Evolutionary conservation across 1,140 invertebrate genomes (phyloP).

Genomic region (Venturia canescens): DNA sequence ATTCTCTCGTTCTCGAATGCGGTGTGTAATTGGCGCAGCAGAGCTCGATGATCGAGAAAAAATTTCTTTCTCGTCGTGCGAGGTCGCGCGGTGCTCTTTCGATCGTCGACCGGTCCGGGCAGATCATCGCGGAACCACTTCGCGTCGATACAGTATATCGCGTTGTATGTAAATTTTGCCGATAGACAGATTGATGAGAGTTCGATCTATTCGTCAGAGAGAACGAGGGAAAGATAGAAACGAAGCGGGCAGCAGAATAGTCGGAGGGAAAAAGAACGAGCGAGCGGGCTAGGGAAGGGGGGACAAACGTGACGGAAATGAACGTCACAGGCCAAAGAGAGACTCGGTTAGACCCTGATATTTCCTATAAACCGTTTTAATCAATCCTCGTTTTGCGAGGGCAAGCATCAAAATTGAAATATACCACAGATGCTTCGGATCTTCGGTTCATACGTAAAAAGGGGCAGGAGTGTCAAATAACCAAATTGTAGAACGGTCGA

Average conservation of each 20-base stretch:
- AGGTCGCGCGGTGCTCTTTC: background rate
- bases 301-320: no score
- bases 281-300: background rate
- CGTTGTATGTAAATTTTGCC: slow-evolving; percentile 42
- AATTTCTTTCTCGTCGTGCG: slow-evolving; percentile 8
- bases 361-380: slow-evolving; percentile 12
- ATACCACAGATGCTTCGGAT: background rate
- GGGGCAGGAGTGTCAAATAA: no score
- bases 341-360: background rate
- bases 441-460: background rate
- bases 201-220: slow-evolving; percentile 29
- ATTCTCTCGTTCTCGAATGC: background rate
- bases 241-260: no score
- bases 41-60: slow-evolving; percentile 34
- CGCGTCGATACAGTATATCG: slow-evolving; percentile 12
- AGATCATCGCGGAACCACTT: no score
- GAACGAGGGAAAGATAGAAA: background rate
- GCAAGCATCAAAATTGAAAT: background rate
- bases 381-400: background rate
- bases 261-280: no score
- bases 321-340: slow-evolving; percentile 14
- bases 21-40: slow-evolving; percentile 38
- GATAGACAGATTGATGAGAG: slow-evolving; percentile 43
- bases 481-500: no score
- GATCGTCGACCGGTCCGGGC: no score